Conservation (phyloP, 2,888 invertebrate genomes). For the Lochmaea capreae region DNA sequence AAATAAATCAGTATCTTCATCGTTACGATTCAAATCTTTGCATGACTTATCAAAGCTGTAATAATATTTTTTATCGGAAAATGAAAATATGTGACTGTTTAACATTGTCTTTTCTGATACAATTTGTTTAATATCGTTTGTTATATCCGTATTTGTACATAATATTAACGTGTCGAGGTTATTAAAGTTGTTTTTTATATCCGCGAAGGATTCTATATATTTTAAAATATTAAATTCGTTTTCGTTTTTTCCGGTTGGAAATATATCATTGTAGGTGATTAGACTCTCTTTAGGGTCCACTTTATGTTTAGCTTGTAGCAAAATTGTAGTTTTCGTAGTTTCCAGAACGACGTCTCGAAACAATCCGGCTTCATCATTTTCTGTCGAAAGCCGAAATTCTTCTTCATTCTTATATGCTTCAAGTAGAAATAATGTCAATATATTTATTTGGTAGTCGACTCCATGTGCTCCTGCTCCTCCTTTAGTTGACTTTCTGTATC, state of each 20-base stretch:
- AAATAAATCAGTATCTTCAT: neutral
- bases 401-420: no score
- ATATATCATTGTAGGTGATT: neutral
- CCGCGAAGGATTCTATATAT: neutral
- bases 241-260: neutral
- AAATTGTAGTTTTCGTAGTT: neutral
- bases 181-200: neutral
- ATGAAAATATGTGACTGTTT: neutral
- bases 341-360: constrained; percentile 14
- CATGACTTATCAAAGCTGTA: neutral
- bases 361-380: no score
- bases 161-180: neutral
- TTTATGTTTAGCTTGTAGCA: constrained; percentile 18
- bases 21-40: neutral
- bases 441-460: no score
- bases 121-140: neutral
- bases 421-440: no score
- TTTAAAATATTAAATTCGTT: constrained; percentile 1
- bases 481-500: no score
- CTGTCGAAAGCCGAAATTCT: no score
- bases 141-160: constrained; percentile 6
- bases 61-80: neutral
- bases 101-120: neutral
- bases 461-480: no score
- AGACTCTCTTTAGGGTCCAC: neutral